These are phyloP conservation scores for Origma solitaria DNA, from an alignment of 2,113 vertebrate genomes.

Conservation along the genomic window DNA sequence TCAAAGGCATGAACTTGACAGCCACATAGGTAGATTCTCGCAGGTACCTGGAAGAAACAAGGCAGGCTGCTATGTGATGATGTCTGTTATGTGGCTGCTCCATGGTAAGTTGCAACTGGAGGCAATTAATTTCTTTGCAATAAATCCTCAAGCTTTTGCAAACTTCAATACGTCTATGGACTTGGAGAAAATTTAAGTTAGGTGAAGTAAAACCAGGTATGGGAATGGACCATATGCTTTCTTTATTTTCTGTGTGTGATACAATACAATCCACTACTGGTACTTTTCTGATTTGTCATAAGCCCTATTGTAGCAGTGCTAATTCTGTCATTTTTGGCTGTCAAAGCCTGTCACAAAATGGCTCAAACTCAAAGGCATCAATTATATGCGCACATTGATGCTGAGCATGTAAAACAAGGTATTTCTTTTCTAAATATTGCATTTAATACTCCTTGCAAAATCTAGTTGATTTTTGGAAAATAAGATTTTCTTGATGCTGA, in stretches of 20 bases:
- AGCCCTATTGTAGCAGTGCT: constrained; percentile 63
- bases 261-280: neutral
- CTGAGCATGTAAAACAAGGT: constrained; percentile 58
- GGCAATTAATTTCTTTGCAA: neutral
- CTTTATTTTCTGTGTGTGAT: neutral
- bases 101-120: neutral
- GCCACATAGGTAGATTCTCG: accelerated
- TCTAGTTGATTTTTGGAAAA: neutral
- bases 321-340: constrained; percentile 62
- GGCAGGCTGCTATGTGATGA: neutral
- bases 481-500: neutral
- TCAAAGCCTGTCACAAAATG: constrained; percentile 71
- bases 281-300: constrained; percentile 50
- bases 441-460: neutral
- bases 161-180: neutral
- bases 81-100: neutral
- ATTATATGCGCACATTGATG: constrained; percentile 69
- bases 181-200: neutral
- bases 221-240: neutral
- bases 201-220: neutral
- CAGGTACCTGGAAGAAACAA: neutral
- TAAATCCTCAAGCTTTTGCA: neutral
- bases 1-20: neutral
- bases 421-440: neutral
- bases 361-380: constrained; percentile 67